Base-by-base conservation (phyloP, 2,888 invertebrate genomes). In the Pocota personata region DNA sequence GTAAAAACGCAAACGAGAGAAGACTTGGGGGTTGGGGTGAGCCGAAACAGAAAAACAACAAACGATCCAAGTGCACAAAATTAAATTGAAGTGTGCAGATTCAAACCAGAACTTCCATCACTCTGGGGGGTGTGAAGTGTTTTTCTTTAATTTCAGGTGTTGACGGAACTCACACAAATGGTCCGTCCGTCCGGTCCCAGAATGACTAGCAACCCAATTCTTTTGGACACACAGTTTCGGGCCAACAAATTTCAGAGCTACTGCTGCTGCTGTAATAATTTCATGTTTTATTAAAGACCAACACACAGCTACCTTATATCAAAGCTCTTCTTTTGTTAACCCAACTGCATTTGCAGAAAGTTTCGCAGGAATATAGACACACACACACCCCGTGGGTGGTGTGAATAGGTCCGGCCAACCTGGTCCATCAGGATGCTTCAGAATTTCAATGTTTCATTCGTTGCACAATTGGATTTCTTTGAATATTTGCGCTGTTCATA, bases 111-210 rank as follows among this genome's bases (percentile, higher is more conserved):
- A 72, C 57, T 50, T 72, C 58, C 71, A 73, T 55, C 69, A 75
- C 32, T 66, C 72, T 57, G 2, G 52, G 24, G 58, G 48, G 46
- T 64, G 62, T 71, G 77, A 67, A 87, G 75, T 88, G 87, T 87
- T 88, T 87, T 88, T 83, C 87, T 88, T 88, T 84, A 87, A 87
- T 88, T 88, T 88, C 87, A 87, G 88, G 88, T 88, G 88, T 87
- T 88, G 88, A 88, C 78, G 84, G 50, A 76, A 78, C 82, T 62
- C 80, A 80, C 80, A 76, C 80, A 80, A 71, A 58, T 64, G 69
- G 60, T 32, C 30, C 62, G 60, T 32, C 30, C 62, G 69, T 21
- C 48, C 62, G 58, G 58, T 67, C 37, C n/a, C 55, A 64, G 67
- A 77, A 69, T 62, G 37, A 30, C 43, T 46, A 50, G 57, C 30